Evolutionary conservation across 2,888 invertebrate species (phyloP).

Genomic region (Rotaria sp.): DNA sequence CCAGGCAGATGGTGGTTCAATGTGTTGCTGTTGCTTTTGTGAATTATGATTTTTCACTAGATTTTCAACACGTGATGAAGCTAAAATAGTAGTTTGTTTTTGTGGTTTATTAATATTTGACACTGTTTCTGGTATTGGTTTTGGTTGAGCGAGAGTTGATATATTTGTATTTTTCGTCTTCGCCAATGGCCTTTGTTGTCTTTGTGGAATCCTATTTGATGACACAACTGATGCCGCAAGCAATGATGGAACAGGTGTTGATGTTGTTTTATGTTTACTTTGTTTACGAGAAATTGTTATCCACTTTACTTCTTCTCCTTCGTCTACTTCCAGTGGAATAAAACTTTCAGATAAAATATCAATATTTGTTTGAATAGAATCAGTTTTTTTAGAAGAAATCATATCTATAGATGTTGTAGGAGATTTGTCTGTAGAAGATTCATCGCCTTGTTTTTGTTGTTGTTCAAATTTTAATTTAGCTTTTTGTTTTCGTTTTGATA

Average conservation of each 20-base stretch:
- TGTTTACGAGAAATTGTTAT: conserved; percentile 23
- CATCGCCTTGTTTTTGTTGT: background rate
- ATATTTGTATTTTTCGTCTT: background rate
- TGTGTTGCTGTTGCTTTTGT: background rate
- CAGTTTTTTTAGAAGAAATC: background rate
- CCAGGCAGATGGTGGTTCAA: background rate
- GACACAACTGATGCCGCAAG: too few relatives aligned
- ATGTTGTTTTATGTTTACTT: background rate
- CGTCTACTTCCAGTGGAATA: background rate
- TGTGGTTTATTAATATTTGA: background rate
- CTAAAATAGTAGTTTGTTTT: too few relatives aligned
- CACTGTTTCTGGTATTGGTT: background rate
- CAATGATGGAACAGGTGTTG: background rate
- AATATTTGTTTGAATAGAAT: background rate
- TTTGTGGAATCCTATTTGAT: background rate
- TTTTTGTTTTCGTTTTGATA: background rate
- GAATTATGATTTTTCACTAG: background rate
- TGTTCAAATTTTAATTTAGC: background rate
- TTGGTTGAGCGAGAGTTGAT: background rate
- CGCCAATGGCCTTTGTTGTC: background rate
- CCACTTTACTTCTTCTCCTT: conserved; percentile 18
- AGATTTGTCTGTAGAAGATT: background rate
- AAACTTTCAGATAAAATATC: too few relatives aligned
- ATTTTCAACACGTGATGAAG: background rate
- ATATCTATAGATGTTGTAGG: background rate